Evolutionary conservation across 2,113 vertebrate genomes (phyloP).

Genomic region (Romanogobio albipinnatus): DNA sequence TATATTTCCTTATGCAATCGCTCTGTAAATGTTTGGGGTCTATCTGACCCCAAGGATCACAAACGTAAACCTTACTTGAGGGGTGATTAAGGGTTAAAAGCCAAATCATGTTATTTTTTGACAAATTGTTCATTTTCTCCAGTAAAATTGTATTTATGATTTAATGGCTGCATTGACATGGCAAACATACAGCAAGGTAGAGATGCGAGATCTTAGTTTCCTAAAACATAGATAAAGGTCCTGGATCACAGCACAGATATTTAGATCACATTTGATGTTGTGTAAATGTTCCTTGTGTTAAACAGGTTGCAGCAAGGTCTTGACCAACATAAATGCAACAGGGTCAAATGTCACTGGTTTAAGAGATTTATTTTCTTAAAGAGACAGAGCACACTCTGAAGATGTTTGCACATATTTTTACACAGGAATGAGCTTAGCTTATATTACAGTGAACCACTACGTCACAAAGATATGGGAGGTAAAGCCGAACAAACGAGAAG

Average conservation of each 20-base stretch:
- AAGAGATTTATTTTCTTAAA: conserved; percentile 30
- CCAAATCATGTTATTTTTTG: not conserved
- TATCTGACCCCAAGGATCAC: no score
- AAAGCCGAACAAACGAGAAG: conserved; percentile 15
- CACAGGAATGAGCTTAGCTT: conserved; percentile 38
- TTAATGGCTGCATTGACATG: not conserved
- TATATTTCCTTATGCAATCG: no score
- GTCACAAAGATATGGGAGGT: conserved; percentile 8
- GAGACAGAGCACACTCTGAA: not conserved
- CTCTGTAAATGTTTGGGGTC: no score
- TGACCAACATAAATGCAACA: not conserved
- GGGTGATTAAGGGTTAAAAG: no score
- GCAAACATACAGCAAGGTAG: not conserved
- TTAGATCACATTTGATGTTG: no score
- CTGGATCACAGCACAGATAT: no score
- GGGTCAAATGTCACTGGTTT: not conserved
- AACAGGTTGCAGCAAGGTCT: not conserved
- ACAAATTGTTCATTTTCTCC: not conserved
- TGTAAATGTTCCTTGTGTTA: not conserved
- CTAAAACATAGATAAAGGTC: no score
- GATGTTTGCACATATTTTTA: conserved; percentile 32
- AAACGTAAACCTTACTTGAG: no score
- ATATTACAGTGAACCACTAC: conserved; percentile 46
- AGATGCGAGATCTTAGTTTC: not conserved
- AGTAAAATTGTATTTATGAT: not conserved